Conservation (phyloP, 2,888 invertebrate genomes). For the Bombyx huttoni region DNA sequence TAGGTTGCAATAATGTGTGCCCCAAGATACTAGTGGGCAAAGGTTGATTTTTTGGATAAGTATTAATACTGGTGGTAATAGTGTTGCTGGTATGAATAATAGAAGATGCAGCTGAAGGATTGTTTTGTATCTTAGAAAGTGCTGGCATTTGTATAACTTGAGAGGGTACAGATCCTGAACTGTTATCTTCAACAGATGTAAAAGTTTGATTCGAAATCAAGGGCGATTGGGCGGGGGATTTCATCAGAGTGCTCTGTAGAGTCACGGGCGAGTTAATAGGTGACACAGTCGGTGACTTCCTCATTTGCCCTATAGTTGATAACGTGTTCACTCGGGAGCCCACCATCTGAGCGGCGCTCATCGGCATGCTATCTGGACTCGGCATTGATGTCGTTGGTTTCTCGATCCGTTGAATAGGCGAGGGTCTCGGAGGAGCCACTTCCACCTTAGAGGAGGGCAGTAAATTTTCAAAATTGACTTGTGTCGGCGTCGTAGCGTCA, state of each 20-base stretch:
- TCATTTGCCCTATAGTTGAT: constrained; percentile 44
- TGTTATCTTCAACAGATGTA: constrained; percentile 35
- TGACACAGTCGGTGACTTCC: constrained; percentile 60
- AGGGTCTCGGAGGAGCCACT: constrained; percentile 46
- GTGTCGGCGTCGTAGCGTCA: constrained; percentile 53
- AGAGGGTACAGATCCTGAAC: constrained; percentile 34
- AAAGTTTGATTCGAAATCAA: constrained; percentile 41
- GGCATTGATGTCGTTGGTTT: constrained; percentile 33
- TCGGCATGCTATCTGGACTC: constrained; percentile 36
- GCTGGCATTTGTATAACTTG: constrained; percentile 68
- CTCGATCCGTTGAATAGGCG: constrained; percentile 48
- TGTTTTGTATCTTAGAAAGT: constrained; percentile 56
- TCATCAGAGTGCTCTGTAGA: constrained; percentile 46
- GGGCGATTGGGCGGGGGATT: constrained; percentile 57
- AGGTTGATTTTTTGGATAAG: constrained; percentile 46
- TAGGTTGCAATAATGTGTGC: constrained; percentile 57
- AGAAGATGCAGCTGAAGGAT: constrained; percentile 30
- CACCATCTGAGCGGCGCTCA: constrained; percentile 49
- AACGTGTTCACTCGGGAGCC: constrained; percentile 54
- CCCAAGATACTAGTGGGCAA: constrained; percentile 62
- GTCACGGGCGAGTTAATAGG: constrained; percentile 55
- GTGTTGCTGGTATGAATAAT: constrained; percentile 53
- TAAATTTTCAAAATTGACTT: constrained; percentile 66
- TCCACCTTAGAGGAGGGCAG: constrained; percentile 67
- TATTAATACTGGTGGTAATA: constrained; percentile 46